Base-by-base conservation (phyloP, 2,113 vertebrate genomes). In the Leuciscus idus region DNA sequence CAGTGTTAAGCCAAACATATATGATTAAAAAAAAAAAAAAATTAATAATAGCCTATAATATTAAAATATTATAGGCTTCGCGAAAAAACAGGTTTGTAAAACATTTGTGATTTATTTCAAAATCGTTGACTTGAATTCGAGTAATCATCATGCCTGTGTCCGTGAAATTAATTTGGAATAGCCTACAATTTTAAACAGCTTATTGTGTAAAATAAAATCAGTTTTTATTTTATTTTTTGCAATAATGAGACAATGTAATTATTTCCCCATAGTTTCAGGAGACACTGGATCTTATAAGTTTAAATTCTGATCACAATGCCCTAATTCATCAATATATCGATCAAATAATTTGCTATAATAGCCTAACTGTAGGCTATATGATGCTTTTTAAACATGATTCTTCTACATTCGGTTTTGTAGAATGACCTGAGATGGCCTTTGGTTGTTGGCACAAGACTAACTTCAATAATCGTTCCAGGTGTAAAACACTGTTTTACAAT, bases 361-460 rank as follows among this genome's bases (percentile, higher is more conserved):
- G 43, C 43, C 43, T 43, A 50, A 11, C 74, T 30, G 23, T 28
- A 26, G 26, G 26, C 26, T 26, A 15, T 13, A 26, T 19, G 7
- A 17, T 48, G 23, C 43, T 76, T 46, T 30, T 28, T 15, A 30
- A 6, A 30, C 19, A 23, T 9, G 33, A 72, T 23, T 39, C 33
- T 52, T 77, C 3, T 50, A 2, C 12, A 77, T 55, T 77, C 74
- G 48, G 7, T 15, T 72, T 57, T 73, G 43, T 55, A 10, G 64
- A 39, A 73, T 73, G 81, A 84, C 81, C 81, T 73, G 48, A 73
- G 50, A 50, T 84, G 81, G 12, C 33, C 68, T 73, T 73, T 73
- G 23, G 4, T 82, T 33, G 43, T 9, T 84, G 64, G 11, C 68
- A 73, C 64, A 43, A 28, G 1, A 73, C 62, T 33, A 52, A 26